A percentile compares a stretch with the other conserved stretches of the same genome.
Evolutionary conservation across 2,797 vertebrate species (phyloP).

Genomic region (Haliaeetus vocifer): DNA sequence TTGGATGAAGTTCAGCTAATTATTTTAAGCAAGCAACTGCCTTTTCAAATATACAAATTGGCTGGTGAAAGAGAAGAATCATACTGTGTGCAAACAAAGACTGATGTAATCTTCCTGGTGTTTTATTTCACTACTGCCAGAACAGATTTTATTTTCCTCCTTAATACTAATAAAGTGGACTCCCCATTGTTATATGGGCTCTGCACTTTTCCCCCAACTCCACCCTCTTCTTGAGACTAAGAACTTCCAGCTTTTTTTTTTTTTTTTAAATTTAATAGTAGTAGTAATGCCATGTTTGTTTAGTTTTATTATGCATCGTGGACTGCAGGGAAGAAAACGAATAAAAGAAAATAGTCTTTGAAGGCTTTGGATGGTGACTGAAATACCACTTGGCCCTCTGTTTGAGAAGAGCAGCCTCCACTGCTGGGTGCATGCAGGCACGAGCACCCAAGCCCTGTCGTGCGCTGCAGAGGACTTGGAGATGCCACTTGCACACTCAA

Average conservation of each 20-base stretch:
- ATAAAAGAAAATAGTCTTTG: background rate
- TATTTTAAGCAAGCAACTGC: slow-evolving; percentile 53
- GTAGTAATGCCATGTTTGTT: background rate
- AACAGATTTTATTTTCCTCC: slow-evolving; percentile 53
- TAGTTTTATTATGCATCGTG: background rate
- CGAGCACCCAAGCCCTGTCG: background rate
- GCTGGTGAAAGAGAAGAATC: slow-evolving; percentile 58
- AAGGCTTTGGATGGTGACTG: background rate
- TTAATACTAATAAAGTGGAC: slow-evolving; percentile 35
- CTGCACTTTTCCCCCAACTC: slow-evolving; percentile 26
- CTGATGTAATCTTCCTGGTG: slow-evolving; percentile 57
- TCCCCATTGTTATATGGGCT: slow-evolving; percentile 50
- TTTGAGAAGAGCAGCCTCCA: background rate
- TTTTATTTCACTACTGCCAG: slow-evolving; percentile 50
- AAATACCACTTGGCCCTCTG: background rate
- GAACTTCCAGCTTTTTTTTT: background rate
- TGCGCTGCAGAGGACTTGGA: background rate
- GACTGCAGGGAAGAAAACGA: background rate
- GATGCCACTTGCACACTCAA: too few species aligned
- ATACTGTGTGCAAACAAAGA: slow-evolving; percentile 65
- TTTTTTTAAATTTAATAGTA: background rate
- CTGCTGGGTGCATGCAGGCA: background rate
- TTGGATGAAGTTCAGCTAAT: slow-evolving; percentile 45
- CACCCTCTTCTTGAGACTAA: slow-evolving; percentile 21
- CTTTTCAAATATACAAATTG: slow-evolving; percentile 57